Conservation (phyloP, 2,113 vertebrate genomes). For the Petaurus breviceps region DNA sequence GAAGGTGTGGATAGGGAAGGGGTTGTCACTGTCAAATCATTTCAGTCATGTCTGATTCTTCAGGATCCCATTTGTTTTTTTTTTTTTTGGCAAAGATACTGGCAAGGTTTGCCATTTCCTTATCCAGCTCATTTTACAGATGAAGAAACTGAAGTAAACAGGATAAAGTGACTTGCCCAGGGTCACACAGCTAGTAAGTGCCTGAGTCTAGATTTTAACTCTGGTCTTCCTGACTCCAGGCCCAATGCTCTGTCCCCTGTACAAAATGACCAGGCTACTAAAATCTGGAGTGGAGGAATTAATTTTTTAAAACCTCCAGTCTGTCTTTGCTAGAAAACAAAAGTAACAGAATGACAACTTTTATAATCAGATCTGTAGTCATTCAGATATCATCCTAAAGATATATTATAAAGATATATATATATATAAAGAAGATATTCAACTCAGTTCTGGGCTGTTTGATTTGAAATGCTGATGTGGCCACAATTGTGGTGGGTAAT, state of each 20-base stretch:
- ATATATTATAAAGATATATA: too few species aligned
- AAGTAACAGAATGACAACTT: conserved; percentile 13
- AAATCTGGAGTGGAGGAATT: conserved; percentile 13
- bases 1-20: too few species aligned
- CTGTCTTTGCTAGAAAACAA: conserved; percentile 26
- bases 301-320: conserved; percentile 39
- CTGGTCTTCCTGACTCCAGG: not conserved
- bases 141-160: not conserved
- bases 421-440: conserved; percentile 2
- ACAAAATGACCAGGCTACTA: conserved; percentile 15
- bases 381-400: conserved; percentile 28
- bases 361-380: not conserved
- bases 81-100: not conserved
- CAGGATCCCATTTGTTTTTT: not conserved
- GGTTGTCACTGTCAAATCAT: too few species aligned
- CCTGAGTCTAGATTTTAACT: not conserved
- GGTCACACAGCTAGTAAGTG: not conserved
- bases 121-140: not conserved
- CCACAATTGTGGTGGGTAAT: not conserved
- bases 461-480: not conserved
- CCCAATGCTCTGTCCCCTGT: not conserved
- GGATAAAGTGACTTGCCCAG: not conserved
- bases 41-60: not conserved
- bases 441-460: not conserved
- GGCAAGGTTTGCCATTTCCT: not conserved